Evolutionary conservation across 2,888 invertebrate genomes (phyloP), one percentile per base, ranked within the genome.

Genomic region (Tromatobia lineatoria): DNA sequence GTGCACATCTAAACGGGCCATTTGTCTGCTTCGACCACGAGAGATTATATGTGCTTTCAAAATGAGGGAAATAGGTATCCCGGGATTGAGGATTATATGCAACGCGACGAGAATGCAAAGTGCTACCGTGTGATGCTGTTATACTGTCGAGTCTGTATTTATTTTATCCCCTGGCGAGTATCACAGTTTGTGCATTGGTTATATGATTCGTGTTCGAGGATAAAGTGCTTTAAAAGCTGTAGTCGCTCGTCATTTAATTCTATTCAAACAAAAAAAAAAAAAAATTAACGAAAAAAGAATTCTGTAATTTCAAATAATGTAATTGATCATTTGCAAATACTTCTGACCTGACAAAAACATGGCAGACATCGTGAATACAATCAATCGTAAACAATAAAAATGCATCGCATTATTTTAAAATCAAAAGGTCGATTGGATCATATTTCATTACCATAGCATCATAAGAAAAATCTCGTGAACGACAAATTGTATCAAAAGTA

Each of bases 141-240:
- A 61, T 45, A 50, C 57, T 47, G 25, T 29, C n/a, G 11, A 59
- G 57, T 20, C 18, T 73, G 66, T 77, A 82, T 77, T 73, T 82
- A 82, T 82, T 71, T 77, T 77, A 82, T 77, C 66, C 77, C 71
- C 75, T 59, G 59, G 67, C 50, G 82, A 67, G 38, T 77, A 77
- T 73, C 66, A 66, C 50, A n/a, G 7, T 4, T 11, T 15, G 38
- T 59, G 67, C 71, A 71, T 77, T 81, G 45, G 64, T 76, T 77
- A 77, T 59, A 73, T 18, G 66, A 50, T 7, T 38, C 18, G 59
- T 73, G 67, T 77, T 25, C 73, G 50, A 50, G 66, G 45, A 77
- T 25, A 47, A 34, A 52, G 20, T 54, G 50, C 47, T 38, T 47
- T 71, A 18, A 61, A 47, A 50, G n/a, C 66, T 20, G 1, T n/a